Conservation (phyloP, 2,113 vertebrate species). For the Callionymus lyra region DNA sequence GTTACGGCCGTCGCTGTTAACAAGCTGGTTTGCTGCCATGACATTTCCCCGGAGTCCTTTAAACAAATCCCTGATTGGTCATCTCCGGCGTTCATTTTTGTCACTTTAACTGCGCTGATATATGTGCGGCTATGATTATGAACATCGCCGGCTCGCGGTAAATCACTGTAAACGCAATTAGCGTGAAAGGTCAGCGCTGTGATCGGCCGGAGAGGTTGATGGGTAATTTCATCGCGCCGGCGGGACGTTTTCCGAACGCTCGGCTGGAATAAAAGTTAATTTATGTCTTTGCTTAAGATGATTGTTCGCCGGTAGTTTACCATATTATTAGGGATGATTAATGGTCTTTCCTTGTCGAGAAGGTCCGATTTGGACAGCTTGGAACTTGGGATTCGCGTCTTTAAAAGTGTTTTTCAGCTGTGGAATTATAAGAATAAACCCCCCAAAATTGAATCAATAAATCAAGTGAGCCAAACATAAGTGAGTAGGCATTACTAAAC, state of each 20-base stretch:
- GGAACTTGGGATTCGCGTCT: too few species aligned
- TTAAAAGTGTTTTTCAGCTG: background rate
- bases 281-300: too few species aligned
- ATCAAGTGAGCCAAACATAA: slow-evolving; percentile 2
- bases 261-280: too few species aligned
- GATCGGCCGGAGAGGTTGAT: slow-evolving; percentile 19
- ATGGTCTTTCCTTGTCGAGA: too few species aligned
- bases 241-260: slow-evolving; percentile 15
- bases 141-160: slow-evolving; percentile 31
- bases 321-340: too few species aligned
- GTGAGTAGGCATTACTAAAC: too few species aligned
- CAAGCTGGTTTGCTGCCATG: slow-evolving; percentile 44
- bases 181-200: slow-evolving; percentile 45
- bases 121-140: slow-evolving; percentile 34
- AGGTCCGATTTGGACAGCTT: too few species aligned
- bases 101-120: slow-evolving; percentile 45
- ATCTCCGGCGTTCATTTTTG: slow-evolving; percentile 30
- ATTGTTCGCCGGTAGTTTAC: too few species aligned
- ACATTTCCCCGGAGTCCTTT: slow-evolving; percentile 38
- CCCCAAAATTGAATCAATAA: slow-evolving; percentile 20
- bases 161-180: slow-evolving; percentile 52
- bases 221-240: slow-evolving; percentile 24
- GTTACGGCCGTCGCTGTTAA: slow-evolving; percentile 28
- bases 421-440: slow-evolving; percentile 25
- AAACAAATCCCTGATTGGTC: slow-evolving; percentile 35